Evolutionary conservation across 2,113 vertebrate genomes (phyloP).

Genomic region (Dromas ardeola): DNA sequence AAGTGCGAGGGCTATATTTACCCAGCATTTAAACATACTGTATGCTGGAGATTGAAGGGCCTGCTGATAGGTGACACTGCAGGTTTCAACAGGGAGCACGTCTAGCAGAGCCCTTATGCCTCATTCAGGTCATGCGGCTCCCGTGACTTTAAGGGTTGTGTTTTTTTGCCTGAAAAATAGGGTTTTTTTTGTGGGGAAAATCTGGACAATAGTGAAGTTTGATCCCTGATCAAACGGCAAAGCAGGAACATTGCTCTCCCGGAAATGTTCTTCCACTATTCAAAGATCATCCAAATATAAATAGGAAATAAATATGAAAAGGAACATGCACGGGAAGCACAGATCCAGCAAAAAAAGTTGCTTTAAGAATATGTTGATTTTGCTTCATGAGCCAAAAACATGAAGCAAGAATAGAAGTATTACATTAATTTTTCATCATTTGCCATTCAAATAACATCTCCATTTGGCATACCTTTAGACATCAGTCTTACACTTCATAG

Average conservation of each 20-base stretch:
- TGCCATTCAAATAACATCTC: background rate
- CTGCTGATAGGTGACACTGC: background rate
- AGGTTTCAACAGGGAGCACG: background rate
- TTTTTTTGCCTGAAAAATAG: background rate
- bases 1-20: background rate
- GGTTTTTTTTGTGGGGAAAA: background rate
- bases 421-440: background rate
- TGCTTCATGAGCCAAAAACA: background rate
- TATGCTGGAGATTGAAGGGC: background rate
- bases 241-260: background rate
- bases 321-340: background rate
- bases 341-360: background rate
- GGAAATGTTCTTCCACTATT: background rate
- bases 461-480: background rate
- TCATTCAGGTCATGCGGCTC: background rate
- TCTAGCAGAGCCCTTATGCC: background rate
- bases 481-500: background rate
- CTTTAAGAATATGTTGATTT: background rate
- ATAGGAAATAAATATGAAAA: background rate
- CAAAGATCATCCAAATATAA: background rate
- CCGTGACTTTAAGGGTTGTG: background rate
- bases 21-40: slow-evolving; percentile 36
- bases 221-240: background rate
- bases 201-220: background rate
- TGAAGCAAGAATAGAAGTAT: background rate